phyloP scores from a whole-genome alignment of 2,113 vertebrate genomes.

The Tinamus guttatus region DNA sequence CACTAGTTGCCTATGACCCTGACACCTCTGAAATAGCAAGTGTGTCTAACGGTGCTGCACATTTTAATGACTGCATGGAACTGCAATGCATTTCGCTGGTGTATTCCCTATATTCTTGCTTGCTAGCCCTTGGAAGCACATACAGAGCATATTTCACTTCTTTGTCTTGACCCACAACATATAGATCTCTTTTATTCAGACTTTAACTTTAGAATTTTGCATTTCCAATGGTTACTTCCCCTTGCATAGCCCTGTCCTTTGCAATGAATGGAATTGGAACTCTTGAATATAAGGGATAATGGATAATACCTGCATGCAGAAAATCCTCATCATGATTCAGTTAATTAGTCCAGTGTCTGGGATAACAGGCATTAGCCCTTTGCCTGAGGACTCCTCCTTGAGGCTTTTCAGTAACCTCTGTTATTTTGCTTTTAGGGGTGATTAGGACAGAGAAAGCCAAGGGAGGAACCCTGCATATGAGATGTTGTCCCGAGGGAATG shows the following conservation, averaged over 20 bases:
- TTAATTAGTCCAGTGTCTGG: constrained; percentile 59
- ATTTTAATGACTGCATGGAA: background rate
- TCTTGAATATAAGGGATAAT: constrained; percentile 53
- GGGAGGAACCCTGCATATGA: constrained; percentile 8
- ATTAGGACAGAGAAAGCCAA: constrained; percentile 53
- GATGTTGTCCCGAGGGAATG: constrained; percentile 36
- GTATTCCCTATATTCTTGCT: background rate
- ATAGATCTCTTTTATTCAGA: constrained; percentile 19
- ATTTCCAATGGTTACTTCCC: background rate
- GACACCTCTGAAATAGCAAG: background rate
- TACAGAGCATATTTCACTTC: background rate
- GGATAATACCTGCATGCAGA: constrained; percentile 64
- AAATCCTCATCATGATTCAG: constrained; percentile 54
- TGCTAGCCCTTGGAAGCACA: background rate
- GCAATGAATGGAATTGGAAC: constrained; percentile 24
- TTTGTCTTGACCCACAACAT: constrained; percentile 9
- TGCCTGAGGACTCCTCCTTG: constrained; percentile 52
- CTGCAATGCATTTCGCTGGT: background rate
- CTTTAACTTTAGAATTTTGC: constrained; percentile 17
- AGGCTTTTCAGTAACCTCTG: constrained; percentile 41
- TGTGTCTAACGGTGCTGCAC: fast-evolving
- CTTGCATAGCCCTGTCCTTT: background rate
- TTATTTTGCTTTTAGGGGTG: constrained; percentile 62
- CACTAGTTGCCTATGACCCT: background rate
- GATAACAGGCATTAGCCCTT: constrained; percentile 41